phyloP scores from a whole-genome alignment of 2,113 vertebrate genomes.

The Perca schrenkii region DNA sequence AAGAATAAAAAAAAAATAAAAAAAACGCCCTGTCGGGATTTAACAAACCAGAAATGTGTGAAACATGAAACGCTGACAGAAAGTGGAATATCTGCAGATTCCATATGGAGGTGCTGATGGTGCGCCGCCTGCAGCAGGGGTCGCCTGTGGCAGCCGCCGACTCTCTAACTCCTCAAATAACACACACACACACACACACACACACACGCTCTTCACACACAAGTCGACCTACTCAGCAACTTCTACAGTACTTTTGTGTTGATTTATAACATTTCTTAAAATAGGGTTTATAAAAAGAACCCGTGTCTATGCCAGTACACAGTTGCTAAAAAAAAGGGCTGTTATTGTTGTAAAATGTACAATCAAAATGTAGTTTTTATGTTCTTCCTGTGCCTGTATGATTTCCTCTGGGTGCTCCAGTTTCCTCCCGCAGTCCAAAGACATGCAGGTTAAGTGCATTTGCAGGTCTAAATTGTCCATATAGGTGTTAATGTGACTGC shows the following conservation, averaged over 20 bases:
- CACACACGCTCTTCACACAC: constrained; percentile 18
- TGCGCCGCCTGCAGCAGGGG: constrained; percentile 54
- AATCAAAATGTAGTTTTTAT: background rate
- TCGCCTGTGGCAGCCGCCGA: constrained; percentile 11
- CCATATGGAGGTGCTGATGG: constrained; percentile 62
- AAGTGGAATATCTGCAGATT: constrained; percentile 61
- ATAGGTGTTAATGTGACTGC: background rate
- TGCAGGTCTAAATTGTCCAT: background rate
- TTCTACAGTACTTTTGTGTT: background rate
- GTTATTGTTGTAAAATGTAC: background rate
- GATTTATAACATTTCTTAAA: constrained; percentile 1
- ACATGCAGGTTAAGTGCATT: background rate
- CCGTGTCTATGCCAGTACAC: background rate
- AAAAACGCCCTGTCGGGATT: constrained; percentile 31
- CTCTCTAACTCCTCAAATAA: background rate
- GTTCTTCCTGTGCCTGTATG: background rate
- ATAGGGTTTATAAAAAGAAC: background rate
- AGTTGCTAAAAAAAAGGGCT: background rate
- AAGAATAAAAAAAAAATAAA: background rate
- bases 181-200: constrained; percentile 4
- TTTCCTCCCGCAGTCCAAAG: background rate
- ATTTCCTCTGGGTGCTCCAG: background rate
- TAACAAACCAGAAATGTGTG: constrained; percentile 48
- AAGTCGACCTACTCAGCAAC: background rate
- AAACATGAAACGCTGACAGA: constrained; percentile 59